Conservation (phyloP, 1,140 invertebrate species). For the Listronotus bonariensis region DNA sequence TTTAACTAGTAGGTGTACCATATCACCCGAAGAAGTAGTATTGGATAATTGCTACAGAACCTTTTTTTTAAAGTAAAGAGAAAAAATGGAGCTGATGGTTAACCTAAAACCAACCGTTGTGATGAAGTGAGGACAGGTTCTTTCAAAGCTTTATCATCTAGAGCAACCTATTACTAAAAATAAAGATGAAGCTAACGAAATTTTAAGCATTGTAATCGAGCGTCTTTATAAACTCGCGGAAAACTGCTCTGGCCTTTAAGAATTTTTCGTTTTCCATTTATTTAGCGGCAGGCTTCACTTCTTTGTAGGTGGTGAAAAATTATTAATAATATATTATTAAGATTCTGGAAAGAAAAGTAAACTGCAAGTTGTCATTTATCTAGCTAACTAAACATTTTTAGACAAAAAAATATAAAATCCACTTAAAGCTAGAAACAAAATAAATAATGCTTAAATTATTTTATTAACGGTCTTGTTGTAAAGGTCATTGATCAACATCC, state of each 20-base stretch:
- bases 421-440: no score
- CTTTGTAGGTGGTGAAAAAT: conserved; percentile 79
- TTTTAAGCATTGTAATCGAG: conserved; percentile 67
- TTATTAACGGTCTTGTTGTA: no score
- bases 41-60: conserved; percentile 61
- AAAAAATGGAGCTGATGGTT: conserved; percentile 78
- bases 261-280: conserved; percentile 81
- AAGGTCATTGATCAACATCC: no score
- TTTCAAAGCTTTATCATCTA: conserved; percentile 77
- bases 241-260: conserved; percentile 68
- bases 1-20: conserved; percentile 70
- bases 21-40: conserved; percentile 52
- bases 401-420: no score
- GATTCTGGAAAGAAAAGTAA: conserved; percentile 79
- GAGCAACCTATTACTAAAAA: conserved; percentile 78
- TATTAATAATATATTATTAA: conserved; percentile 69
- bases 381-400: no score
- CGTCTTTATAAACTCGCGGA: conserved; percentile 63
- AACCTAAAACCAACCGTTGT: conserved; percentile 79
- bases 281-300: conserved; percentile 88
- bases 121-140: conserved; percentile 75
- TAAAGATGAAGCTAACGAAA: conserved; percentile 83
- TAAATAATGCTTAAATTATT: no score
- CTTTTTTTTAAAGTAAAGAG: conserved; percentile 65
- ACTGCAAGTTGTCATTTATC: no score